Conservation (phyloP, 1,140 invertebrate genomes). For the Acarapis woodi region DNA sequence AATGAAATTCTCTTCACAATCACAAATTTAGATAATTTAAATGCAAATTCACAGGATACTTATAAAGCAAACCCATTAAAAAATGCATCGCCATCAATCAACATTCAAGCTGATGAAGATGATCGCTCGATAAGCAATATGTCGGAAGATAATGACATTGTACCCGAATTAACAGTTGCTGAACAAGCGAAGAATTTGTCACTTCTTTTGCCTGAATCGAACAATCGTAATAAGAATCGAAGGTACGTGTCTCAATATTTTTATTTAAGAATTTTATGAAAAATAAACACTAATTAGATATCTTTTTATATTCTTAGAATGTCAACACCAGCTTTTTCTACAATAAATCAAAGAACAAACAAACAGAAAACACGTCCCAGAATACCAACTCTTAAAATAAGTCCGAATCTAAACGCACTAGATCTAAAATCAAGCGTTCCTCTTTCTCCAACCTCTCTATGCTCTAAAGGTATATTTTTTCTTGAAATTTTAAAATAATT, state of each 20-base stretch:
- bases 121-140: not conserved
- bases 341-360: not conserved
- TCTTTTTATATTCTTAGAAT: slow-evolving; percentile 11
- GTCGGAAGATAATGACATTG: slow-evolving; percentile 4
- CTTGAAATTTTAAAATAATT: too few species aligned
- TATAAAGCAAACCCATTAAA: not conserved
- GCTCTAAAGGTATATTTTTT: too few species aligned
- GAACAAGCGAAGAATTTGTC: too few species aligned
- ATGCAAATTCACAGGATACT: not conserved
- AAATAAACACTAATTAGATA: too few species aligned
- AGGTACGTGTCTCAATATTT: too few species aligned
- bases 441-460: slow-evolving; percentile 14
- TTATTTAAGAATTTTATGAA: too few species aligned
- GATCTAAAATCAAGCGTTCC: slow-evolving; percentile 13
- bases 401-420: slow-evolving; percentile 12
- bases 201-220: too few species aligned
- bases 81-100: not conserved
- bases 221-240: too few species aligned
- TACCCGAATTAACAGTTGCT: too few species aligned
- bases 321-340: slow-evolving; percentile 11
- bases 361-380: slow-evolving; percentile 6
- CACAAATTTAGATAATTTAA: too few species aligned
- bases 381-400: slow-evolving; percentile 10
- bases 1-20: too few species aligned
- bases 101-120: not conserved